Percentiles rank a stretch among this genome's conserved stretches.
Evolutionary conservation across 2,113 vertebrate genomes (phyloP).

Genomic region (Anthoscopus minutus): DNA sequence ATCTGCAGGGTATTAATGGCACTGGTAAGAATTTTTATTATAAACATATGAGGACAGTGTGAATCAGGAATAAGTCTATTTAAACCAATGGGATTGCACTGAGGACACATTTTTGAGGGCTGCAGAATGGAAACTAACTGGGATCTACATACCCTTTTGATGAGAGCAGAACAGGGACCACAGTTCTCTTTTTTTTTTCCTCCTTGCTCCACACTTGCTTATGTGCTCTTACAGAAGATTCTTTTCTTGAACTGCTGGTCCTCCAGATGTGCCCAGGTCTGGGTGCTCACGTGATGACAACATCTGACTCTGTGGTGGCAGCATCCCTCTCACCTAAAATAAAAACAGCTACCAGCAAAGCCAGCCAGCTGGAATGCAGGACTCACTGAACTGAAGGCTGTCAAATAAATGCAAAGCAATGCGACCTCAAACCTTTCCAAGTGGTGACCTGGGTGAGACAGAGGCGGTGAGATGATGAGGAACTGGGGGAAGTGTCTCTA

Average conservation of each 20-base stretch:
- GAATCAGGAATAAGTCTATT: conserved; percentile 27
- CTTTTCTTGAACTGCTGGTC: not conserved
- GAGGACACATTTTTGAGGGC: conserved; percentile 21
- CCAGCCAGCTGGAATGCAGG: not conserved
- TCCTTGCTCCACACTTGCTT: not conserved
- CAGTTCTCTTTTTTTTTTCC: not conserved
- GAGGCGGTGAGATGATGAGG: not conserved
- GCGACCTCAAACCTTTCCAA: not conserved
- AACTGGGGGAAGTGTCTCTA: not conserved
- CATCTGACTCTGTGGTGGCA: not conserved
- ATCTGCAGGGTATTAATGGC: conserved; percentile 21
- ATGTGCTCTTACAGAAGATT: not conserved
- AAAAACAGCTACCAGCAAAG: not conserved
- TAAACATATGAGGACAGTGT: conserved; percentile 32
- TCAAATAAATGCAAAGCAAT: not conserved
- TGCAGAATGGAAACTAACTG: not conserved
- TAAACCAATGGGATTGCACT: not conserved
- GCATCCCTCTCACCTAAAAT: not conserved
- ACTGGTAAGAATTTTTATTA: conserved; percentile 46
- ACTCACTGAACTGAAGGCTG: not conserved
- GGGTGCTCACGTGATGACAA: not conserved
- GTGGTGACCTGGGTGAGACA: not conserved
- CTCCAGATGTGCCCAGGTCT: not conserved
- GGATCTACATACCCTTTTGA: not conserved
- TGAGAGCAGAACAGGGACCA: not conserved